Base-by-base conservation (phyloP, 2,888 invertebrate genomes). In the Sesia bembeciformis region DNA sequence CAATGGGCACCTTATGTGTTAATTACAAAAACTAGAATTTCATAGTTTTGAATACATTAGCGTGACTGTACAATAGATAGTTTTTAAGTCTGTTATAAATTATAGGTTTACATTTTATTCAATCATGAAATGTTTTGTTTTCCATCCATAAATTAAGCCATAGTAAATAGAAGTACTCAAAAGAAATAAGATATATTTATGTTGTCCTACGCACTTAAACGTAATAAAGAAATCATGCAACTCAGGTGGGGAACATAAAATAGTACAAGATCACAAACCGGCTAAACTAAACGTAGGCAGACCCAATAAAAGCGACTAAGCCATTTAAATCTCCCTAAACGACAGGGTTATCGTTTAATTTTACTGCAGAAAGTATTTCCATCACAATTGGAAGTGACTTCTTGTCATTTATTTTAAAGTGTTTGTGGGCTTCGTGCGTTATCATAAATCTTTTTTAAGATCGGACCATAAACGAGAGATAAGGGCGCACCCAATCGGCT, bases 371-470 rank as follows among this genome's bases (percentile, higher is more conserved):
- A 83, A 86, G 81, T 82, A 85, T 88, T 88, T 87, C 88, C 86
- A 88, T 89, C 84, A 89, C 89, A 88, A 88, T 86, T 84, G 84
- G 84, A 83, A 79, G 84, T 81, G 80, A 88, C 89, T 88, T 68
- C 88, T 88, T 87, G 88, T 88, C 88, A 87, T 87, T 88, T 87
- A 87, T 88, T 86, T 87, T 84, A 83, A 87, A 85, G 80, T 85
- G 84, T 86, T 81, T 80, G 85, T 80, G 83, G 76, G 78, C 70
- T 72, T 73, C 77, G 86, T 89, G 88, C 77, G 87, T 89, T 88
- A 89, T 89, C 89, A 86, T 88, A 89, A 89, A 89, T 89, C 89
- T 89, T 84, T 78, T 84, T 88, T 87, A 86, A 89, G 88, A 87
- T 88, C 84, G 78, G 66, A 76, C 83, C 85, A 87, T 88, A 88